Conservation (phyloP, 2,113 vertebrate species). For the Pitta sordida region DNA sequence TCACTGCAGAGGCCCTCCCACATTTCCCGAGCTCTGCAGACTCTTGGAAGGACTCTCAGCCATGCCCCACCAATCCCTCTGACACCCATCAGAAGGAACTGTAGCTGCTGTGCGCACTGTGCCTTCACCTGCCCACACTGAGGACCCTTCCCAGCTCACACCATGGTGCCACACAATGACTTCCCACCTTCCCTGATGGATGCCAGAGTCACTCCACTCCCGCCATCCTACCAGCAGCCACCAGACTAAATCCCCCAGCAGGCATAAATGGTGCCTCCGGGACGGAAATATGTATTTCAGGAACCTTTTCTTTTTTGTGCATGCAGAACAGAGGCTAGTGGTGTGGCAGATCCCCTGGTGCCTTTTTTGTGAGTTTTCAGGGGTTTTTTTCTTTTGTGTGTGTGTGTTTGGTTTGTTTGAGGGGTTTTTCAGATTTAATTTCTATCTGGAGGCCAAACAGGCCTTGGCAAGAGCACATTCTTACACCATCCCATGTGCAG, state of each 20-base stretch:
- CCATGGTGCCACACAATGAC: accelerated
- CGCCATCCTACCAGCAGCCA: background rate
- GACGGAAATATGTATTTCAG: background rate
- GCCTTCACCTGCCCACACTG: background rate
- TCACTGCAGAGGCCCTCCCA: background rate
- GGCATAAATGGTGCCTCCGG: background rate
- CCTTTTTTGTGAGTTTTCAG: background rate
- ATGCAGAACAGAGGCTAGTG: background rate
- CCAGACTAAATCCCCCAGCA: accelerated
- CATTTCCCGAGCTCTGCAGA: accelerated
- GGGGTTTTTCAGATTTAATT: background rate
- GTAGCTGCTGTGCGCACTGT: background rate
- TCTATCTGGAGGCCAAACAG: background rate
- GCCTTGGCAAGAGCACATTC: background rate
- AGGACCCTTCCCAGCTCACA: background rate
- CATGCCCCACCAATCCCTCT: background rate
- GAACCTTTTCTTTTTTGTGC: accelerated
- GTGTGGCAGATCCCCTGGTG: background rate
- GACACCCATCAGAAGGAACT: too few relatives aligned
- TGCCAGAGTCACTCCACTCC: background rate
- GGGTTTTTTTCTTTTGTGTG: background rate
- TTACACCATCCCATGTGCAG: background rate
- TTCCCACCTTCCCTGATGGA: background rate
- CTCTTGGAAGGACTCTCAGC: background rate
- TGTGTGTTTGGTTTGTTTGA: background rate